Conservation (phyloP, 2,888 invertebrate species). For the Cryptus armator region DNA sequence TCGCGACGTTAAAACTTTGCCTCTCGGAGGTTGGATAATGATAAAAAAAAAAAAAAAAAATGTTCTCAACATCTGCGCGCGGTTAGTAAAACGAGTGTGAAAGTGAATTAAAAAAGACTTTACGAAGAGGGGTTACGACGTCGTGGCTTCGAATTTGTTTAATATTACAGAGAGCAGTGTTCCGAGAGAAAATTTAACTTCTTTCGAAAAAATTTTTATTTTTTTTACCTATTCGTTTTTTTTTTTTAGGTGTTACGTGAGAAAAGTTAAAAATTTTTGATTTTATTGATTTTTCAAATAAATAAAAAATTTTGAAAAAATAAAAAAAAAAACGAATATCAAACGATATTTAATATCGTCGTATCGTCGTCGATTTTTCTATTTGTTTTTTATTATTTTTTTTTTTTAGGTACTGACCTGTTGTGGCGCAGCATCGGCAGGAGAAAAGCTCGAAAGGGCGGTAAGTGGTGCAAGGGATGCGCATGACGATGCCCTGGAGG, state of each 20-base stretch:
- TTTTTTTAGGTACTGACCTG: slow-evolving; percentile 77
- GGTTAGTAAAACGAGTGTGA: slow-evolving; percentile 32
- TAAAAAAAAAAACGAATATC: too few species aligned
- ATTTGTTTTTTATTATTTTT: background rate
- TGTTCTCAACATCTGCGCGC: slow-evolving; percentile 56
- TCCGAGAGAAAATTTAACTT: slow-evolving; percentile 7
- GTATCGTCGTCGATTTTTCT: too few species aligned
- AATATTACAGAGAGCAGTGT: slow-evolving; percentile 24
- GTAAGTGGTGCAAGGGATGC: slow-evolving; percentile 83
- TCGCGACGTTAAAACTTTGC: slow-evolving; percentile 29
- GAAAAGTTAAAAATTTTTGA: slow-evolving; percentile 7
- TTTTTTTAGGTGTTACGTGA: slow-evolving; percentile 6
- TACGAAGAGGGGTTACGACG: slow-evolving; percentile 4
- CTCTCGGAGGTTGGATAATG: slow-evolving; percentile 17
- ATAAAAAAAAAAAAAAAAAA: slow-evolving; percentile 32
- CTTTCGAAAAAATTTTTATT: slow-evolving; percentile 13
- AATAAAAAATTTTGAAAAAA: too few species aligned
- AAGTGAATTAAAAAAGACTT: slow-evolving; percentile 40
- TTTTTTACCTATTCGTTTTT: slow-evolving; percentile 21
- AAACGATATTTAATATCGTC: too few species aligned
- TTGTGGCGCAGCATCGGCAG: slow-evolving; percentile 81
- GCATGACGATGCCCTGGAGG: slow-evolving; percentile 84
- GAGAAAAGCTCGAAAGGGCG: slow-evolving; percentile 82
- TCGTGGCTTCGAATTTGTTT: slow-evolving; percentile 2
- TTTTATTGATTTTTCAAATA: too few species aligned